A percentile compares a stretch with the other conserved stretches of the same genome.
phyloP scores from a whole-genome alignment of 2,797 vertebrate species.

The Aplochiton taeniatus region DNA sequence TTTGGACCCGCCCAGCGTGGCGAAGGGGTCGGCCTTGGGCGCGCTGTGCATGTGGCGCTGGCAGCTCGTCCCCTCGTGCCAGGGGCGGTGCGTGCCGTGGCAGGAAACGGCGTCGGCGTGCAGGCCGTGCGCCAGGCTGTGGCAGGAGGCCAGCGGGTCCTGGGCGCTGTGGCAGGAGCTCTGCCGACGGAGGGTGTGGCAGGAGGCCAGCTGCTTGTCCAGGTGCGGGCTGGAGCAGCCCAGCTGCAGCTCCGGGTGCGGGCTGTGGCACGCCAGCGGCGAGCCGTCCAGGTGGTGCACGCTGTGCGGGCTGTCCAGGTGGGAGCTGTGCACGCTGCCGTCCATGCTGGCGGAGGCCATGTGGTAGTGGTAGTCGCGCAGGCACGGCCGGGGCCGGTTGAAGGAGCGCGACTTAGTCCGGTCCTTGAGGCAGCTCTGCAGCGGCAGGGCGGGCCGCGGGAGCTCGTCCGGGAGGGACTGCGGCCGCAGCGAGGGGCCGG shows the following conservation, averaged over 20 bases:
- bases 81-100: slow-evolving; percentile 56
- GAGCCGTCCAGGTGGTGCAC: slow-evolving; percentile 73
- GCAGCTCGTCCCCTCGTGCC: slow-evolving; percentile 53
- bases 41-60: slow-evolving; percentile 78
- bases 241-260: slow-evolving; percentile 67
- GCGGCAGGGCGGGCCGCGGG: slow-evolving; percentile 71
- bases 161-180: slow-evolving; percentile 66
- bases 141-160: slow-evolving; percentile 59
- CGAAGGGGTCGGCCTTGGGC: slow-evolving; percentile 75
- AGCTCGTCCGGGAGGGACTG: slow-evolving; percentile 76
- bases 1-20: slow-evolving; percentile 37
- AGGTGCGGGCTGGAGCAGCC: slow-evolving; percentile 47
- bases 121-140: slow-evolving; percentile 64
- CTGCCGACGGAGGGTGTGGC: slow-evolving; percentile 56
- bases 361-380: slow-evolving; percentile 85
- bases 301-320: slow-evolving; percentile 84
- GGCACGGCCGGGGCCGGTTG: slow-evolving; percentile 75
- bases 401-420: slow-evolving; percentile 87
- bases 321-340: slow-evolving; percentile 82
- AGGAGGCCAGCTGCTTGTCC: slow-evolving; percentile 48
- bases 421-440: slow-evolving; percentile 87
- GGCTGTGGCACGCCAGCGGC: slow-evolving; percentile 62
- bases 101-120: slow-evolving; percentile 52
- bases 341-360: slow-evolving; percentile 88
- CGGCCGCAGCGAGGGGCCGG: slow-evolving; percentile 38